A percentile compares a stretch with the other conserved stretches of the same genome.
Evolutionary conservation across 1,140 invertebrate species (phyloP).

Genomic region (Pteromalus puparum): DNA sequence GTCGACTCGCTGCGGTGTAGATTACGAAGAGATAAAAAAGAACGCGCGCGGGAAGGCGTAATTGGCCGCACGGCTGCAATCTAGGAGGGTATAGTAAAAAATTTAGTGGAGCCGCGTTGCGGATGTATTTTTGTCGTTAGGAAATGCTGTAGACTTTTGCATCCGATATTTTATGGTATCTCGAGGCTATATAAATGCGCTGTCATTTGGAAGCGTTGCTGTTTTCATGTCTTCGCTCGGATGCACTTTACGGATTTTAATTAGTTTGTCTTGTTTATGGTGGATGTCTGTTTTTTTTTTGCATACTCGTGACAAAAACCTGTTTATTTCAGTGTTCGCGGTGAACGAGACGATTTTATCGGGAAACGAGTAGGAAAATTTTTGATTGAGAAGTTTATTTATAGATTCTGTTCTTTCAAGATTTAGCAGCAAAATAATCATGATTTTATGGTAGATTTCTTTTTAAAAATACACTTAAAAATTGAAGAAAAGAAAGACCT

Average conservation of each 20-base stretch:
- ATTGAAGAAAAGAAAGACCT: not conserved
- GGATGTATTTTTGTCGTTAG: constrained; percentile 13
- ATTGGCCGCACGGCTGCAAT: not conserved
- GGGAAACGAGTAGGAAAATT: too few relatives aligned
- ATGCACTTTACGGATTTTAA: not conserved
- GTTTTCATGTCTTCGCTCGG: not conserved
- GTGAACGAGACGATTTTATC: too few relatives aligned
- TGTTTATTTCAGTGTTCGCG: too few relatives aligned
- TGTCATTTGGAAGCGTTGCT: not conserved
- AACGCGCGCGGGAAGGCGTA: not conserved
- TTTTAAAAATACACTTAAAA: too few relatives aligned
- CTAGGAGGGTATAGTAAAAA: not conserved
- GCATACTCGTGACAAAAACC: too few relatives aligned
- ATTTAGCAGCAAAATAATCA: too few relatives aligned
- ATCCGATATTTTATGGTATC: not conserved
- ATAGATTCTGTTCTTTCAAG: too few relatives aligned
- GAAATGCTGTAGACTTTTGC: not conserved
- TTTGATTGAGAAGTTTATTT: too few relatives aligned
- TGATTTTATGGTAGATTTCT: too few relatives aligned
- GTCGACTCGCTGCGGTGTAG: not conserved
- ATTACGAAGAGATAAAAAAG: not conserved
- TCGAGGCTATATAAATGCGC: not conserved
- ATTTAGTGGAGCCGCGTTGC: not conserved
- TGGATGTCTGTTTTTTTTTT: not conserved
- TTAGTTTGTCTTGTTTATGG: not conserved